These are phyloP conservation scores for Fragum fragum DNA, from an alignment of 2,888 invertebrate genomes.

Conservation along the genomic window DNA sequence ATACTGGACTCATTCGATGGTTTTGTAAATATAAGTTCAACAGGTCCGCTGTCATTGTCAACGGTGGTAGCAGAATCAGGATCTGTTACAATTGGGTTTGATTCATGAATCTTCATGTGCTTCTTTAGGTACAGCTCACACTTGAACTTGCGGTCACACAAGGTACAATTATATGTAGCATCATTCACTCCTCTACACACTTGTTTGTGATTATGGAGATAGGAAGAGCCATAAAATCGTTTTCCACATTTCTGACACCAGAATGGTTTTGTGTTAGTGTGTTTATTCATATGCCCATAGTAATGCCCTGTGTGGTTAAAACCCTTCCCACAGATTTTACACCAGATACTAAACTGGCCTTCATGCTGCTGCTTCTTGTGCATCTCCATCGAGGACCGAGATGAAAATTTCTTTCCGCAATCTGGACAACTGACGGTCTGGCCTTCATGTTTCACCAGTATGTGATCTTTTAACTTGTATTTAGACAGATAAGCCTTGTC, in stretches of 20 bases:
- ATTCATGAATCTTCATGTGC: constrained; percentile 64
- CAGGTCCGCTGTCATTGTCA: constrained; percentile 34
- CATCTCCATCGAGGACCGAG: constrained; percentile 66
- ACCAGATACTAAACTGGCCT: constrained; percentile 64
- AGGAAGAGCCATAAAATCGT: constrained; percentile 64
- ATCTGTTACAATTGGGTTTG: constrained; percentile 50
- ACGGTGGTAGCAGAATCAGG: constrained; percentile 33
- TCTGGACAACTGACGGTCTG: constrained; percentile 66
- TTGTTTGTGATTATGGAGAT: constrained; percentile 67
- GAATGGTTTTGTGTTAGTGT: constrained; percentile 66
- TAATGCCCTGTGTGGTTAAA: constrained; percentile 67
- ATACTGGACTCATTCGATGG: constrained; percentile 10
- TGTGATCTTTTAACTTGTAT: constrained; percentile 65
- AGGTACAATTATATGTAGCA: constrained; percentile 48
- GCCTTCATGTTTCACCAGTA: constrained; percentile 64
- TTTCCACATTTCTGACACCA: constrained; percentile 68
- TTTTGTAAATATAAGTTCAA: constrained; percentile 29
- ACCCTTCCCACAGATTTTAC: constrained; percentile 63
- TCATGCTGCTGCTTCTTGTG: constrained; percentile 68
- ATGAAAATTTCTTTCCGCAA: constrained; percentile 62
- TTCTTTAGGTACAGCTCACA: constrained; percentile 67
- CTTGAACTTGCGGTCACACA: constrained; percentile 63
- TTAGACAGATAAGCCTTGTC: constrained; percentile 67
- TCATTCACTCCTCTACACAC: constrained; percentile 60
- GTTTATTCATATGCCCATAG: constrained; percentile 69